Percentiles rank a stretch among this genome's conserved stretches.
Evolutionary conservation across 2,113 vertebrate species (phyloP).

Genomic region (Odocoileus hemionus): DNA sequence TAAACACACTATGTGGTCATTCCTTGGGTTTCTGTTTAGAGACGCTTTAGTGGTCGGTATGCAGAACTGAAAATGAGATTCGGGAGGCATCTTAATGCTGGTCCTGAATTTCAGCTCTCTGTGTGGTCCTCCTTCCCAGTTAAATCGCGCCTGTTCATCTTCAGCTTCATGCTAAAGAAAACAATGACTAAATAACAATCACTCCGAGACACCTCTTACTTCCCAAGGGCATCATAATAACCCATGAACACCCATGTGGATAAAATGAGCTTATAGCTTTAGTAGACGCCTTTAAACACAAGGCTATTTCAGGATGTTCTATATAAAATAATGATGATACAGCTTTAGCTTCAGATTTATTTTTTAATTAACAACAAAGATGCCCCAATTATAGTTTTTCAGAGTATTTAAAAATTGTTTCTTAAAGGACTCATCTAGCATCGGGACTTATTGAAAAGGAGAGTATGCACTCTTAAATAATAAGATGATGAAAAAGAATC

Average conservation of each 20-base stretch:
- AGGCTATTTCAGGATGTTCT: background rate
- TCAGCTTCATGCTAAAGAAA: conserved; percentile 5
- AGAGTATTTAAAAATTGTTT: background rate
- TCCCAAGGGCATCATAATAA: background rate
- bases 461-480: background rate
- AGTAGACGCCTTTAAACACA: background rate
- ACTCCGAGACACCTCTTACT: background rate
- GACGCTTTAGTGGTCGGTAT: background rate
- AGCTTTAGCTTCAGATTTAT: background rate
- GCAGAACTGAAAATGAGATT: background rate
- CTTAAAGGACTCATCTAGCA: background rate
- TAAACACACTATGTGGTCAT: background rate
- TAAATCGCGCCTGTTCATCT: background rate
- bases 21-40: background rate
- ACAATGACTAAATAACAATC: background rate
- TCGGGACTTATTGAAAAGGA: background rate
- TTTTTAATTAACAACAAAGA: conserved; percentile 2
- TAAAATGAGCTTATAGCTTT: background rate
- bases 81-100: rapidly evolving
- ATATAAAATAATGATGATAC: background rate
- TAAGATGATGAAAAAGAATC: background rate
- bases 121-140: background rate
- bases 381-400: background rate
- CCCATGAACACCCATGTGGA: background rate
- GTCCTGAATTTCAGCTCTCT: background rate